These are phyloP conservation scores for Encarsia formosa DNA, from an alignment of 2,888 invertebrate genomes.

Conservation along the genomic window DNA sequence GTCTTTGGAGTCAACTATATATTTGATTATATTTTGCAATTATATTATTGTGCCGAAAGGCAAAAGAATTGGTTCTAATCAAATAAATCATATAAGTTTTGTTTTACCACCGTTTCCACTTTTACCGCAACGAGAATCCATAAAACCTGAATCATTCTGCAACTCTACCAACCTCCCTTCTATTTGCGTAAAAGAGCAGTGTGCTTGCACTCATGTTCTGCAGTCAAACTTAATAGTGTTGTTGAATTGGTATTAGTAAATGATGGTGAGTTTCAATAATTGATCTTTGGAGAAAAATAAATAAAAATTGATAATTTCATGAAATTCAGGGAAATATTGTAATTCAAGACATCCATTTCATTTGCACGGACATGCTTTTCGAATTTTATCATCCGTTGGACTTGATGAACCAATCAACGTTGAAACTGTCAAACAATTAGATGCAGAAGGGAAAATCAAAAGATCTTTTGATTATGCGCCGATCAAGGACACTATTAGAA, in stretches of 20 bases:
- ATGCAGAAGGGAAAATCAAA: constrained; percentile 64
- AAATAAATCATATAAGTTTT: constrained; percentile 83
- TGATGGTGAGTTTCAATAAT: too few relatives aligned
- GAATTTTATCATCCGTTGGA: constrained; percentile 75
- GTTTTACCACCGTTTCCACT: constrained; percentile 72
- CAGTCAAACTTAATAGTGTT: constrained; percentile 63
- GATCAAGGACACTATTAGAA: constrained; percentile 82
- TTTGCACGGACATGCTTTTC: constrained; percentile 77
- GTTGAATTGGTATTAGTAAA: constrained; percentile 83
- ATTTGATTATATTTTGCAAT: too few relatives aligned
- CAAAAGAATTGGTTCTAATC: too few relatives aligned
- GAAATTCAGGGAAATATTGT: too few relatives aligned
- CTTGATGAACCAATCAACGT: constrained; percentile 62
- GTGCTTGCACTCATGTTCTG: constrained; percentile 79
- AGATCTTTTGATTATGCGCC: constrained; percentile 72
- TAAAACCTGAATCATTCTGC: constrained; percentile 66
- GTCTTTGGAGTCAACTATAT: too few relatives aligned
- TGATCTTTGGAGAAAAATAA: too few relatives aligned
- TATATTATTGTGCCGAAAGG: too few relatives aligned
- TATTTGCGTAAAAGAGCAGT: constrained; percentile 67
- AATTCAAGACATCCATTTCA: constrained; percentile 74
- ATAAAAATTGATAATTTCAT: too few relatives aligned
- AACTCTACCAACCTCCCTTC: constrained; percentile 63
- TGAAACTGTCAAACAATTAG: constrained; percentile 65
- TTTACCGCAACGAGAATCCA: constrained; percentile 60